phyloP scores from a whole-genome alignment of 1,140 invertebrate species.

The Bombus vancouverensis region DNA sequence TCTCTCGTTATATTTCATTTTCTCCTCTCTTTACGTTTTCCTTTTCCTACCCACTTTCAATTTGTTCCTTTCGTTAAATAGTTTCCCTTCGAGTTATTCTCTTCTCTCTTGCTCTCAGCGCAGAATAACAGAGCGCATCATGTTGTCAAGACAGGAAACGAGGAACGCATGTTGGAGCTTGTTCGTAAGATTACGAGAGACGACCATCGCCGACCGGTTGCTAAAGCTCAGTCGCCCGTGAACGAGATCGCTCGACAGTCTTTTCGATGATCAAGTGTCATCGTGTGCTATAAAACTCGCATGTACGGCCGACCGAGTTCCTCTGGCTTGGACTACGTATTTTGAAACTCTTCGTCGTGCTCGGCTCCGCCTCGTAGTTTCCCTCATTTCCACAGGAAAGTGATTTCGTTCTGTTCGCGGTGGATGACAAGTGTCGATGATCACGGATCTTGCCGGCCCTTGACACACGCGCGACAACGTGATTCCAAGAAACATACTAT shows the following conservation, averaged over 20 bases:
- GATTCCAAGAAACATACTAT: not conserved
- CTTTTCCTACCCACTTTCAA: not conserved
- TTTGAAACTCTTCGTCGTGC: not conserved
- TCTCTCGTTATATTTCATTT: not conserved
- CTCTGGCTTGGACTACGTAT: not conserved
- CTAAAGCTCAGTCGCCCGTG: constrained; percentile 18
- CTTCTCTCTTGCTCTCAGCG: too few species aligned
- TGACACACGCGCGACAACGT: not conserved
- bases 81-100: not conserved
- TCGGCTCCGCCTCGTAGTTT: not conserved
- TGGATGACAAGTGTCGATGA: not conserved
- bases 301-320: not conserved
- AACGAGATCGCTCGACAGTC: constrained; percentile 12
- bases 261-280: constrained; percentile 30
- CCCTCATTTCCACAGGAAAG: not conserved
- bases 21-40: not conserved
- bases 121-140: too few species aligned
- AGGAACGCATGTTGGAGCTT: not conserved
- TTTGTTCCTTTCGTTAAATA: not conserved
- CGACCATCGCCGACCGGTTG: constrained; percentile 13
- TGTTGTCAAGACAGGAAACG: not conserved
- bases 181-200: not conserved
- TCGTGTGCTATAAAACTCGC: constrained; percentile 13
- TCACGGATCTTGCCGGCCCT: not conserved
- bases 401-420: not conserved